These are phyloP conservation scores for Puffinus mauretanicus DNA, from an alignment of 2,113 vertebrate species.

Conservation along the genomic window DNA sequence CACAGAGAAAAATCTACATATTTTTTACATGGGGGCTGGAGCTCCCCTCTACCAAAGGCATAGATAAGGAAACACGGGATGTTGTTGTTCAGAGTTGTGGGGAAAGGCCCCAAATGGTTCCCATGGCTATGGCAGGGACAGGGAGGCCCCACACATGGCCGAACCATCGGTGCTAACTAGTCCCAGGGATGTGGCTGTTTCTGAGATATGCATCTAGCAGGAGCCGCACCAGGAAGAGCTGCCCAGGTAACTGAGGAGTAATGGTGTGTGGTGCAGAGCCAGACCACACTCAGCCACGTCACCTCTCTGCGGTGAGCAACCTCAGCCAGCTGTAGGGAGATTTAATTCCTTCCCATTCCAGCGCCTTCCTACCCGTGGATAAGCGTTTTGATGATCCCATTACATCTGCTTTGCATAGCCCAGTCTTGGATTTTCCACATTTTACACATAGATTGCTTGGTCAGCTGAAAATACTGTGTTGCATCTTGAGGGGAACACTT, in stretches of 20 bases:
- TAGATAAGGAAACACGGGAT: neutral
- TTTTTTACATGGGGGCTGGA: neutral
- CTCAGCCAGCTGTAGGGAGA: neutral
- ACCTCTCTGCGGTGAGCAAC: neutral
- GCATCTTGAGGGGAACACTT: neutral
- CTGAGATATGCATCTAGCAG: neutral
- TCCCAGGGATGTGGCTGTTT: neutral
- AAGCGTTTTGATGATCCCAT: neutral
- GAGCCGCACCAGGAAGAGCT: neutral
- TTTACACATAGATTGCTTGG: neutral
- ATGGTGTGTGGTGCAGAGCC: neutral
- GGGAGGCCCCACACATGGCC: neutral
- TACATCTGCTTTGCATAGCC: neutral
- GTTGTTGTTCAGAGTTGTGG: neutral
- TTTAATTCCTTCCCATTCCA: neutral
- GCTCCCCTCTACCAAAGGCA: neutral
- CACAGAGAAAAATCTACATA: neutral
- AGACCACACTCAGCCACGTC: rapidly evolving
- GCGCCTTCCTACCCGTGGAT: neutral
- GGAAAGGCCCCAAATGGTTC: neutral
- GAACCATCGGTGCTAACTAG: neutral
- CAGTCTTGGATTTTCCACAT: neutral
- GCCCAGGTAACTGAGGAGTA: neutral
- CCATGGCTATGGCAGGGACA: neutral
- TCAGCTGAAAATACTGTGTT: neutral